These are phyloP conservation scores for Percopsis transmontana DNA, from an alignment of 2,113 vertebrate genomes.

Conservation along the genomic window DNA sequence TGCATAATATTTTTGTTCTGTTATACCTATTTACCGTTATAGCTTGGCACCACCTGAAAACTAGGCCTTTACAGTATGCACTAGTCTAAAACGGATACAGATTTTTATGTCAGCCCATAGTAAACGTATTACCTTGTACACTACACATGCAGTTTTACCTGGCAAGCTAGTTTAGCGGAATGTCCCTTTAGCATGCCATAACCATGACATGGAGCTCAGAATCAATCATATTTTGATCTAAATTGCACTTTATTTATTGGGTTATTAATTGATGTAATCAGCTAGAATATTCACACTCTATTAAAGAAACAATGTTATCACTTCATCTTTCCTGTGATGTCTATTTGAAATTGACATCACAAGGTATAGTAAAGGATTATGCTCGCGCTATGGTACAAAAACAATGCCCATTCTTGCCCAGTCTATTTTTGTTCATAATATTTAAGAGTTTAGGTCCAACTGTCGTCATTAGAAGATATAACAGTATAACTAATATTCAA, in stretches of 20 bases:
- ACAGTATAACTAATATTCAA: not conserved
- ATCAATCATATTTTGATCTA: conserved; percentile 63
- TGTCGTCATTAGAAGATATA: too few species aligned
- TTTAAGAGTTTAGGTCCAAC: not conserved
- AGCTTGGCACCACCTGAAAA: too few species aligned
- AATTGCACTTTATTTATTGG: conserved; percentile 49
- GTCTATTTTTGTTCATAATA: not conserved
- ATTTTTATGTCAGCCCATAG: not conserved
- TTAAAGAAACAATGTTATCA: conserved; percentile 31
- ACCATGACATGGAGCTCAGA: conserved; percentile 46
- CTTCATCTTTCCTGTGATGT: conserved; percentile 1
- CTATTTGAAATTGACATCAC: not conserved
- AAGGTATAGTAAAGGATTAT: not conserved
- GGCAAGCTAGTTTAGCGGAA: not conserved
- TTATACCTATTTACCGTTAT: too few species aligned
- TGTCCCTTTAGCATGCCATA: conserved; percentile 37
- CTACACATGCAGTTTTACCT: conserved; percentile 6
- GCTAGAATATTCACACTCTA: conserved; percentile 50
- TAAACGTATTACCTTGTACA: not conserved
- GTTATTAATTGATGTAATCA: conserved; percentile 68
- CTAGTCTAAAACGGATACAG: not conserved
- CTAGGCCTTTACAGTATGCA: too few species aligned
- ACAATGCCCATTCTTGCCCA: too few species aligned
- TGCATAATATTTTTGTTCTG: too few species aligned
- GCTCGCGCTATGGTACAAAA: not conserved